phyloP scores from a whole-genome alignment of 2,113 vertebrate species.

The Conger conger region DNA sequence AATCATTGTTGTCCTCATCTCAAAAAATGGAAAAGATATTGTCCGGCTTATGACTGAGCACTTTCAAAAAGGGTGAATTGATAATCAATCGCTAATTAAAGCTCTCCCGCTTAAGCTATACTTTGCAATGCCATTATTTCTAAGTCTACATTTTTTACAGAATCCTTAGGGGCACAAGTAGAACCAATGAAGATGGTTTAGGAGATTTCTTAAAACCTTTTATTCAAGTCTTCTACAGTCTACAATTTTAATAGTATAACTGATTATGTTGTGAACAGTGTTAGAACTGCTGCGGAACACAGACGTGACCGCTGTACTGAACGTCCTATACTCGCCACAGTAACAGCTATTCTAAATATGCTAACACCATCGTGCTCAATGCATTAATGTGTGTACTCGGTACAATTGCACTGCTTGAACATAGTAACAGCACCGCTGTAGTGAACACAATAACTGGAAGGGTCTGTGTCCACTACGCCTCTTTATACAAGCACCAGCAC shows the following conservation, averaged over 20 bases:
- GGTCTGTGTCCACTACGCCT: no score
- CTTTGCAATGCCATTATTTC: background rate
- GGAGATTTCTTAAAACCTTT: background rate
- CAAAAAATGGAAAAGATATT: background rate
- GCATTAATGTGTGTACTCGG: no score
- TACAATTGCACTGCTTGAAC: no score
- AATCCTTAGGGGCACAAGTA: background rate
- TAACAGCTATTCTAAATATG: no score
- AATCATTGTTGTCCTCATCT: background rate
- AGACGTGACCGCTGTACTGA: background rate
- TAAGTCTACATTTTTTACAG: background rate
- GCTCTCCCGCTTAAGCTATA: background rate
- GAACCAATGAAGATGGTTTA: background rate
- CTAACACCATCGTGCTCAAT: no score
- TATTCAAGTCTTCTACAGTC: background rate
- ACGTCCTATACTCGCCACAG: no score
- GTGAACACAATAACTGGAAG: no score
- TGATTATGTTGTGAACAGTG: background rate
- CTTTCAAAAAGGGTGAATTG: background rate
- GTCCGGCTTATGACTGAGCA: background rate
- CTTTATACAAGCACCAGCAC: no score
- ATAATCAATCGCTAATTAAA: background rate
- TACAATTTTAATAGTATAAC: background rate
- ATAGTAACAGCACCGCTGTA: no score
- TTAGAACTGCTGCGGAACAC: background rate